Conservation (phyloP, 2,888 invertebrate species). For the Pseudoips prasinana region DNA sequence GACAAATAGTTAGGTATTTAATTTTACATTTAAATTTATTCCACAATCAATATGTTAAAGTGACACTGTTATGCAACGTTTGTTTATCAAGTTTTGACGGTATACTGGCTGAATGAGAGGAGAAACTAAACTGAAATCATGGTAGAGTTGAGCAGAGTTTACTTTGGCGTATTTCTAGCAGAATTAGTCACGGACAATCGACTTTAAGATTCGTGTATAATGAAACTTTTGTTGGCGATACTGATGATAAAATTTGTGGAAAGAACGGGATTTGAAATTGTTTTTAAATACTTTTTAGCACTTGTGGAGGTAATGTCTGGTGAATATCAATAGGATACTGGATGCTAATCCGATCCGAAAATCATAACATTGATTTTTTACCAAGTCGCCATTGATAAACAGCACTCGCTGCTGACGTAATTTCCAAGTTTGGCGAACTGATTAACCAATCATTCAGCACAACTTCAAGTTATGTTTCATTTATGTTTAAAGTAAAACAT, state of each 20-base stretch:
- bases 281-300: background rate
- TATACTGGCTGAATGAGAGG: conserved; percentile 42
- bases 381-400: too few relatives aligned
- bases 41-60: conserved; percentile 15
- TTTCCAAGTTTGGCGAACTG: too few relatives aligned
- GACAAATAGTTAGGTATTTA: too few relatives aligned
- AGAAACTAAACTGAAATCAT: conserved; percentile 67
- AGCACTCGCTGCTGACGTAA: too few relatives aligned
- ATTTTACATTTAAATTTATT: too few relatives aligned
- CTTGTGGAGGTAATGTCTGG: too few relatives aligned
- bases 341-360: too few relatives aligned
- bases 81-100: conserved; percentile 36
- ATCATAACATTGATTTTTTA: too few relatives aligned
- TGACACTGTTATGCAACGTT: conserved; percentile 28
- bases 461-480: too few relatives aligned
- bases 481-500: too few relatives aligned
- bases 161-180: conserved; percentile 63
- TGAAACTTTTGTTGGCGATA: conserved; percentile 29
- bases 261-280: conserved; percentile 1
- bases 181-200: conserved; percentile 45
- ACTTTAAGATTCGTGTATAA: conserved; percentile 35
- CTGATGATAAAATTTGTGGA: conserved; percentile 28
- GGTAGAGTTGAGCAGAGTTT: conserved; percentile 64
- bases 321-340: too few relatives aligned
- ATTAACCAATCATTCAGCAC: too few relatives aligned